phyloP scores from a whole-genome alignment of 2,113 vertebrate genomes.

The Notothenia rossii region DNA sequence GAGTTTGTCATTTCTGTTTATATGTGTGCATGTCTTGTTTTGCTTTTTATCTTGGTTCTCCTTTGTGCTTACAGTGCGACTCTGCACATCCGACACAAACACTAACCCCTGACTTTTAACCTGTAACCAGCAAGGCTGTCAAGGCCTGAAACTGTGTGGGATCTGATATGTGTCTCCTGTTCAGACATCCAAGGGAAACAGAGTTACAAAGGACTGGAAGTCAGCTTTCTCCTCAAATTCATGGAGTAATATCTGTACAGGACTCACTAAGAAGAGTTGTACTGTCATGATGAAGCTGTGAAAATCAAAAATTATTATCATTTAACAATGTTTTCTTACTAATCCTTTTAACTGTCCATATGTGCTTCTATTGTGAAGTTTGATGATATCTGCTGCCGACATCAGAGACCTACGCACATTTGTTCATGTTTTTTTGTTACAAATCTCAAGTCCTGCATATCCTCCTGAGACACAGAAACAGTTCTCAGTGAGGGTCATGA shows the following conservation, averaged over 20 bases:
- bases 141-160: neutral
- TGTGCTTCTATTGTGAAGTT: neutral
- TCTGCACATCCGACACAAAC: slow-evolving; percentile 10
- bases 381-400: neutral
- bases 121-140: neutral
- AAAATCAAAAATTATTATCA: neutral
- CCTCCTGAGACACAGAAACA: too few species aligned
- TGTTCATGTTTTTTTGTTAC: too few species aligned
- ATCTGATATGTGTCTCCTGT: neutral
- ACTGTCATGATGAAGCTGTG: neutral
- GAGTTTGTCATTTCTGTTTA: slow-evolving; percentile 2
- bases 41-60: neutral
- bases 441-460: too few species aligned
- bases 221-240: neutral
- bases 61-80: neutral
- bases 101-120: neutral
- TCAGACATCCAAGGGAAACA: neutral
- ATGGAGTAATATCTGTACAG: neutral
- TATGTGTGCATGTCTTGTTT: neutral
- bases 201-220: neutral
- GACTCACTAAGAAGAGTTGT: neutral
- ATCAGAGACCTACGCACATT: too few species aligned
- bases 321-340: too few species aligned
- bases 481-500: too few species aligned
- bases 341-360: neutral